Evolutionary conservation across 2,797 vertebrate species (phyloP), one percentile per base, ranked within the genome.

Genomic region (Danio kyathit): DNA sequence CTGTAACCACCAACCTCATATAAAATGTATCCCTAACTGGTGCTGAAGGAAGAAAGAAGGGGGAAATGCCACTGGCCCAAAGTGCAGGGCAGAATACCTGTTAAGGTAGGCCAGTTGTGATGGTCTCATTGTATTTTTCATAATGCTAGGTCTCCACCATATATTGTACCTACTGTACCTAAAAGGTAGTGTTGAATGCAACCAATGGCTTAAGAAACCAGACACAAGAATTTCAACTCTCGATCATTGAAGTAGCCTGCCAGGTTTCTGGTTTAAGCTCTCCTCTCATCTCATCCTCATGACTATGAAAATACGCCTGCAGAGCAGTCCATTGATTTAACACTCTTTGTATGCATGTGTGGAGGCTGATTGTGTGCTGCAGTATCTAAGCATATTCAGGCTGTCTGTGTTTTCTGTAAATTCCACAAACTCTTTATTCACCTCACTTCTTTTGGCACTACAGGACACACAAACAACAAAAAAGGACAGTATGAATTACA

Each of bases 351-450:
- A 83, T 80, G 82, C 76, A 83, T 3, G 63, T 69, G 51, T 21
- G 43, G 19, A 83, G 82, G 19, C 76, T 73, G 41, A 83, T 49
- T 54, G 19, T 12, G 82, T 74, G 16, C 48, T 48, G 54, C 63
- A 74, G 61, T 83, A 79, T 41, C 76, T 73, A 17, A 83, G 60
- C 4, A 74, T 76, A 48, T 83, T 83, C 12, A 83, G 75, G 29
- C 44, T 29, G 59, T 74, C 81, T 52, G 73, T 51, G 74, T 82
- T n/a, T n/a, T n/a, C 16, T 17, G 51, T 54, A 59, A 82, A 82
- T 14, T 77, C 57, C 60, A 83, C 76, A 83, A 79, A 79, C 51
- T 79, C 82, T 38, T 72, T 79, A 17, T n/a, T 79, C 5, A 74
- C 1, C 13, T 83, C 76, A 79, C 52, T 17, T 74, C 63, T 79